Conservation (phyloP, 2,888 invertebrate genomes). For the Papilio elwesi region DNA sequence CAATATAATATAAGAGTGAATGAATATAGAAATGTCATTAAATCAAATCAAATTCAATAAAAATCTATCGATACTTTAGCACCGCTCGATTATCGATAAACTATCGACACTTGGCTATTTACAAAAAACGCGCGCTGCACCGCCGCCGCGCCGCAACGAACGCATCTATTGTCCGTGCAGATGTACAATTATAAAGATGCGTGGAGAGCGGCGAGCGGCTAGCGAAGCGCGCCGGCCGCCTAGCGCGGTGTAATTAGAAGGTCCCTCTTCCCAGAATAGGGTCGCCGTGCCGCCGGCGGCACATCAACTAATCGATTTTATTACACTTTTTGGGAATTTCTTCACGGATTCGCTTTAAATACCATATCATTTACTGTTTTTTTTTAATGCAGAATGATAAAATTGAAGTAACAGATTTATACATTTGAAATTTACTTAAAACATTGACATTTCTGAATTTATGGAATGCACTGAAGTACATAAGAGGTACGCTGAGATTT, state of each 20-base stretch:
- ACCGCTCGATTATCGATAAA: constrained; percentile 4
- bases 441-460: too few species aligned
- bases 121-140: constrained; percentile 26
- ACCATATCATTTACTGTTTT: too few species aligned
- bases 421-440: too few species aligned
- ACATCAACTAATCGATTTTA: constrained; percentile 32
- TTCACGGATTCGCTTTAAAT: constrained; percentile 3
- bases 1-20: too few species aligned
- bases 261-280: constrained; percentile 31
- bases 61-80: constrained; percentile 14
- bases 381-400: too few species aligned
- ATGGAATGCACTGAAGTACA: too few species aligned
- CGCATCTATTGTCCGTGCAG: constrained; percentile 63
- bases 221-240: constrained; percentile 22
- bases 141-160: constrained; percentile 25
- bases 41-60: neutral
- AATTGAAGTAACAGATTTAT: too few species aligned
- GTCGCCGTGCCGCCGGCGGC: constrained; percentile 33
- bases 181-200: constrained; percentile 53
- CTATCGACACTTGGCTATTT: neutral
- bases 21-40: too few species aligned
- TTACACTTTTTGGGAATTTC: constrained; percentile 21
- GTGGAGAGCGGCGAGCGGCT: constrained; percentile 30
- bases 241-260: constrained; percentile 37
- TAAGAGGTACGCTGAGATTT: too few species aligned